Evolutionary conservation across 2,797 vertebrate species (phyloP).

Genomic region (Pangasius macronema): DNA sequence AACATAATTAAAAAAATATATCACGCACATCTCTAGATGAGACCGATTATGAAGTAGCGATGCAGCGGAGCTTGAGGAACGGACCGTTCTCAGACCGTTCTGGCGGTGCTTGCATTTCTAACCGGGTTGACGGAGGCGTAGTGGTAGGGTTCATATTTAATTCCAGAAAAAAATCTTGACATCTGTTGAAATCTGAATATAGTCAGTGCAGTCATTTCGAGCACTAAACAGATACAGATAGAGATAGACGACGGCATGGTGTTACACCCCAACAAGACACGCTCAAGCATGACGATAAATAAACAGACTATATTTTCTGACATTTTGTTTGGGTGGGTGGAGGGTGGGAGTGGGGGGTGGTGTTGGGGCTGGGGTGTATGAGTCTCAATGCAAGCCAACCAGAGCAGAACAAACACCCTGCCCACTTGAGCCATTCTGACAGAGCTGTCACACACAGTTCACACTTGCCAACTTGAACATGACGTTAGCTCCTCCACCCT

Average conservation of each 20-base stretch:
- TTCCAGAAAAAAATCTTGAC: not conserved
- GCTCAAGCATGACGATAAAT: not conserved
- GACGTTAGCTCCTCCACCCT: not conserved
- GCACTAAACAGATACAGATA: not conserved
- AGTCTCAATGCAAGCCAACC: not conserved
- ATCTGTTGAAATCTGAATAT: no score
- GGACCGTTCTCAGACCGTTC: not conserved
- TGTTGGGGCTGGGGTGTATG: not conserved
- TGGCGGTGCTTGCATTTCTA: not conserved
- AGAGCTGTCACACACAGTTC: constrained; percentile 25
- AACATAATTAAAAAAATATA: no score
- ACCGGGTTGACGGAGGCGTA: not conserved
- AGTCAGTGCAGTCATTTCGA: not conserved
- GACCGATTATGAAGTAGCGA: not conserved
- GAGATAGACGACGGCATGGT: not conserved
- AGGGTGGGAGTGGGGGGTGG: not conserved
- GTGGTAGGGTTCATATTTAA: not conserved
- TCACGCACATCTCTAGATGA: not conserved
- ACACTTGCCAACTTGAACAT: not conserved
- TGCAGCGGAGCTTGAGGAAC: not conserved
- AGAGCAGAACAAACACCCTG: not conserved
- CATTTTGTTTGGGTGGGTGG: not conserved
- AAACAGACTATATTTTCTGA: not conserved
- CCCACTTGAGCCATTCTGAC: constrained; percentile 2
- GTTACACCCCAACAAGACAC: not conserved